Evolutionary conservation across 2,797 vertebrate species (phyloP), one percentile per base, ranked within the genome.

Genomic region (Vipera latastei): DNA sequence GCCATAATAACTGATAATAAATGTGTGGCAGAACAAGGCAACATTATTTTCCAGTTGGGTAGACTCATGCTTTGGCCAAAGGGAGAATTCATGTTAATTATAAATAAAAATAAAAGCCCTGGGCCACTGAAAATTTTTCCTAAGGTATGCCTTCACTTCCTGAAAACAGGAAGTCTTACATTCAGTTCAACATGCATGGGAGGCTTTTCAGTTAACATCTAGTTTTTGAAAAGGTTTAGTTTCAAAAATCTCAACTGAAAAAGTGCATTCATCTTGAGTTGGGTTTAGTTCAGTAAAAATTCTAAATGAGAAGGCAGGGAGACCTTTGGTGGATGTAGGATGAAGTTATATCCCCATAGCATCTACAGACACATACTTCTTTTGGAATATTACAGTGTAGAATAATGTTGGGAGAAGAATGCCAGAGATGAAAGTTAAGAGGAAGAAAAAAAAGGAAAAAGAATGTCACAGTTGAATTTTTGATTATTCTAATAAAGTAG

Each of bases 381-480:
- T 16, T 89, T 61, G 53, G 14, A 38, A 73, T 78, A 56, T 90
- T 90, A 69, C 61, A 90, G 14, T 56, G 18, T n/a, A 14, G 63
- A 25, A 9, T 20, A 20, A 85, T 48, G 4, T 78, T 55, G 20
- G n/a, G n/a, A 20, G 51, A 73, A 78, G 65, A 60, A 89, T 89
- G 22, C 12, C 11, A 89, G 32, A 73, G 7, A n/a, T 59, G n/a
- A 48, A 53, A n/a, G 55, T 91, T 92, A 48, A 53, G 87, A 94
- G 22, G 38, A 38, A 0, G 32, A 93, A 93, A 88, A 90, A 91
- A 59, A 94, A 92, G 88, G 90, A 91, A 60, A 95, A 92, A 94
- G 20, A 13, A 59, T 18, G 25, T 14, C 69, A 38, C 4, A 44
- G 51, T 60, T 63, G 5, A 32, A 65, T 86, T 94, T 95, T 86